Percentiles rank a stretch among this genome's conserved stretches.
Conservation (phyloP, 2,113 vertebrate genomes). For the Seriola rivoliana region DNA sequence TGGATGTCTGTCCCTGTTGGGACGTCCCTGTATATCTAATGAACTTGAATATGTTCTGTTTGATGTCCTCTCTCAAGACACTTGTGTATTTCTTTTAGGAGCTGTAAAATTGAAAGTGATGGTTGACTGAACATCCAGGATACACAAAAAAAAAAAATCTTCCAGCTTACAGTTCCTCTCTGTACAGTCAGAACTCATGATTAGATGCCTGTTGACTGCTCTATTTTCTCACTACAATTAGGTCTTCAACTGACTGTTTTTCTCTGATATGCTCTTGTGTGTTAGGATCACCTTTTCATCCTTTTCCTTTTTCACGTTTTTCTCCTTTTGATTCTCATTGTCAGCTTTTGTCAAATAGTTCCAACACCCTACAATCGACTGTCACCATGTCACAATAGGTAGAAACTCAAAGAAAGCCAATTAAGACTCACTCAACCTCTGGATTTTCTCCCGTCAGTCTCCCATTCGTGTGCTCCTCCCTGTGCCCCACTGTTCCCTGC, state of each 20-base stretch:
- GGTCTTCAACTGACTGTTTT: not conserved
- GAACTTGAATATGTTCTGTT: not conserved
- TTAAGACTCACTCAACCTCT: slow-evolving; percentile 30
- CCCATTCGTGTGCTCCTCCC: not conserved
- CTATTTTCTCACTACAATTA: not conserved
- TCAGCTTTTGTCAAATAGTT: slow-evolving; percentile 26
- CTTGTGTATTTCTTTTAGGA: slow-evolving; percentile 2
- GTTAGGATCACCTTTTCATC: not conserved
- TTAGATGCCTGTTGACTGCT: slow-evolving; percentile 1
- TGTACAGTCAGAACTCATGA: slow-evolving; percentile 7
- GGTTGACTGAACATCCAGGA: slow-evolving; percentile 15
- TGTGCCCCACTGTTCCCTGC: slow-evolving; percentile 5
- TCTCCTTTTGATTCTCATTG: slow-evolving; percentile 1
- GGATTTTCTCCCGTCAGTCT: slow-evolving; percentile 26
- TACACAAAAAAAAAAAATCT: not conserved
- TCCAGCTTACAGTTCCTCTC: not conserved
- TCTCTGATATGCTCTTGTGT: not conserved
- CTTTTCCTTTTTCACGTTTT: not conserved
- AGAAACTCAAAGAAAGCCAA: slow-evolving; percentile 45
- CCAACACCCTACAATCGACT: not conserved
- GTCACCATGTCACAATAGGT: slow-evolving; percentile 41
- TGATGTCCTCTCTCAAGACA: not conserved
- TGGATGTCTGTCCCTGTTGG: not conserved
- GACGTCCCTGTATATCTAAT: not conserved
- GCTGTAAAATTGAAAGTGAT: slow-evolving; percentile 15